Conservation (phyloP, 2,888 invertebrate genomes). For the Parnassius orleans region DNA sequence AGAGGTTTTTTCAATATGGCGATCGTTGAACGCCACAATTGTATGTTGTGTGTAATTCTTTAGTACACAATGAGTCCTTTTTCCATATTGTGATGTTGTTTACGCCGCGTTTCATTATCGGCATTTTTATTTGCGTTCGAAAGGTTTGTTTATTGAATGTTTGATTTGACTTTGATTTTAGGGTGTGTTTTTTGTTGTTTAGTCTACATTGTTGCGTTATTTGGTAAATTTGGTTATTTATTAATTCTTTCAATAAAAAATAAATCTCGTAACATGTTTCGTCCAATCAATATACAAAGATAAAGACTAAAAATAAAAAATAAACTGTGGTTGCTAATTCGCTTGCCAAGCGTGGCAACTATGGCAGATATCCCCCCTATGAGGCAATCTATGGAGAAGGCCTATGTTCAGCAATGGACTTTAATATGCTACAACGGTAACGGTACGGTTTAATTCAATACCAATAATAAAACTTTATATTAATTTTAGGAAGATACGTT, state of each 20-base stretch:
- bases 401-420: too few relatives aligned
- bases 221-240: constrained; percentile 8
- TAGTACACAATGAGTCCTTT: constrained; percentile 50
- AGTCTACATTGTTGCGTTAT: constrained; percentile 25
- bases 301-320: too few relatives aligned
- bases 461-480: too few relatives aligned
- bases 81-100: constrained; percentile 56
- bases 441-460: too few relatives aligned
- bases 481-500: too few relatives aligned
- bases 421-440: too few relatives aligned
- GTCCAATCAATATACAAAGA: too few relatives aligned
- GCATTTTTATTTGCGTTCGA: constrained; percentile 44
- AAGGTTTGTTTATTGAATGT: constrained; percentile 43
- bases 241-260: neutral
- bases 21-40: constrained; percentile 71
- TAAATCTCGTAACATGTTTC: too few relatives aligned
- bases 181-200: constrained; percentile 38
- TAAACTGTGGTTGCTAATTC: too few relatives aligned
- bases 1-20: constrained; percentile 63
- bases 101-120: constrained; percentile 48
- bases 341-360: too few relatives aligned
- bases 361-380: too few relatives aligned
- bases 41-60: constrained; percentile 62
- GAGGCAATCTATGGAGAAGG: too few relatives aligned
- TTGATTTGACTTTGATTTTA: constrained; percentile 38